phyloP scores from a whole-genome alignment of 2,888 invertebrate genomes.

The Griposia aprilina region DNA sequence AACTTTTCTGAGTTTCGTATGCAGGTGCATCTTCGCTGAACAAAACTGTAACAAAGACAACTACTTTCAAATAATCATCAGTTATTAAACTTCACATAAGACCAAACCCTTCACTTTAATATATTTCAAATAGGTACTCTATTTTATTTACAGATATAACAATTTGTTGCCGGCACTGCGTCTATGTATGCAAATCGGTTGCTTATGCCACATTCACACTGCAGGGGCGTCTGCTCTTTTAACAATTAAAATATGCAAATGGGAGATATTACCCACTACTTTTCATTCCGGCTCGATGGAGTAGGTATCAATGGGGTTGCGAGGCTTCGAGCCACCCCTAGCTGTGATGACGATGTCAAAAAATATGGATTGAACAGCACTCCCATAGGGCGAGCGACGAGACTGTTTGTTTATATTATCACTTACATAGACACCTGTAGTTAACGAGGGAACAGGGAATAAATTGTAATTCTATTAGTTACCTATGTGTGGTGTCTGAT shows the following conservation, averaged over 20 bases:
- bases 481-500: slow-evolving; percentile 3
- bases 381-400: slow-evolving; percentile 51
- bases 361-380: slow-evolving; percentile 71
- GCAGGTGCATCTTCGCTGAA: slow-evolving; percentile 33
- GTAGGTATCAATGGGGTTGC: slow-evolving; percentile 78
- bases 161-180: slow-evolving; percentile 78
- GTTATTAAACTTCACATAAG: slow-evolving; percentile 8
- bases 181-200: slow-evolving; percentile 86
- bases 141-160: slow-evolving; percentile 81
- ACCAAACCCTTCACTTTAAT: slow-evolving; percentile 21
- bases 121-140: slow-evolving; percentile 75
- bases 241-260: slow-evolving; percentile 91
- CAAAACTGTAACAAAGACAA: background rate
- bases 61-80: slow-evolving; percentile 10
- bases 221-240: slow-evolving; percentile 76
- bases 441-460: slow-evolving; percentile 34
- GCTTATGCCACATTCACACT: slow-evolving; percentile 85
- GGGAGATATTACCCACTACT: slow-evolving; percentile 87
- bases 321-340: slow-evolving; percentile 67
- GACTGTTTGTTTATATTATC: slow-evolving; percentile 69
- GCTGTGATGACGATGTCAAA: slow-evolving; percentile 77
- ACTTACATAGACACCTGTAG: slow-evolving; percentile 56
- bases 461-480: slow-evolving; percentile 37
- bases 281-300: slow-evolving; percentile 86
- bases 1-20: slow-evolving; percentile 34